Evolutionary conservation across 2,113 vertebrate species (phyloP).

Genomic region (Bubo bubo): DNA sequence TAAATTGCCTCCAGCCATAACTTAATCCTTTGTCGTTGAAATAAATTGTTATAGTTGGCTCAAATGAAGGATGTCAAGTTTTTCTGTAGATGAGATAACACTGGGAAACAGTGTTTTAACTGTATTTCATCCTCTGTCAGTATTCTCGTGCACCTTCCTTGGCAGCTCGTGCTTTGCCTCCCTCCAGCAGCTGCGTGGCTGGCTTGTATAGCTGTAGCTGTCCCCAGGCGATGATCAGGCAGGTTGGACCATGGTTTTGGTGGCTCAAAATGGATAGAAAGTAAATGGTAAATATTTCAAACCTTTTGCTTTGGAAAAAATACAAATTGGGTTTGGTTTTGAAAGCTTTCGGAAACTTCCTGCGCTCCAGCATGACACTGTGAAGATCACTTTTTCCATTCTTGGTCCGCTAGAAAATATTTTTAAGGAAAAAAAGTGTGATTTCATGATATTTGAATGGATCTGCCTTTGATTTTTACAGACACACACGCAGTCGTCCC

Average conservation of each 20-base stretch:
- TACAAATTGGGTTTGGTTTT: background rate
- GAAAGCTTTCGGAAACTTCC: background rate
- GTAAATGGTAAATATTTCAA: background rate
- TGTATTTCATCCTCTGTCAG: background rate
- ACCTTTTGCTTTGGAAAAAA: background rate
- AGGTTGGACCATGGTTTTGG: background rate
- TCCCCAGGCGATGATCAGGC: background rate
- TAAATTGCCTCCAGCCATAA: slow-evolving; percentile 14
- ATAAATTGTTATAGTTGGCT: slow-evolving; percentile 1
- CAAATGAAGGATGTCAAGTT: background rate
- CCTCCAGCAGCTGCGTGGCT: background rate
- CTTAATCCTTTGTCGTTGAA: slow-evolving; percentile 1
- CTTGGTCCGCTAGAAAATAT: background rate
- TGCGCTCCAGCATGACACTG: background rate
- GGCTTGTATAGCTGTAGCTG: background rate
- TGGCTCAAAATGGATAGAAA: background rate
- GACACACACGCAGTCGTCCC: rapidly evolving
- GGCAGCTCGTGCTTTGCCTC: background rate
- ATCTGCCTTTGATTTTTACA: background rate
- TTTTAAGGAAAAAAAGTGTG: background rate
- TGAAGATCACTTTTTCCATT: background rate
- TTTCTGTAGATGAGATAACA: background rate
- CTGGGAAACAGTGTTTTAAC: background rate
- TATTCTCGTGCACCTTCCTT: background rate
- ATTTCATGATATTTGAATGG: background rate